A percentile compares a stretch with the other conserved stretches of the same genome.
Conservation (phyloP, 2,888 invertebrate species). For the Spodoptera exigua region DNA sequence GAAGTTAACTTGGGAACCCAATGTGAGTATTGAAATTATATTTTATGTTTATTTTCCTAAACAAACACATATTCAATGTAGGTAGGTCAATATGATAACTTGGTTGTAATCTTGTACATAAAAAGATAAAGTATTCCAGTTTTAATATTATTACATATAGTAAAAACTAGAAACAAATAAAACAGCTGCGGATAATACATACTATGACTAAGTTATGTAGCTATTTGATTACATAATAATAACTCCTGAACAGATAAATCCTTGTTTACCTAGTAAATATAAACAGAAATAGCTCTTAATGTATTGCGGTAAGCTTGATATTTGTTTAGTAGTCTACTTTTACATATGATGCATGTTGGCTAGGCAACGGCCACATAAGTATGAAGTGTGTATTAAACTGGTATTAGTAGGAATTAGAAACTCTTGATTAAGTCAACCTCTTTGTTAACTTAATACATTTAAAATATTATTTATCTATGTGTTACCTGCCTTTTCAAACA, state of each 20-base stretch:
- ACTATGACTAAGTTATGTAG: slow-evolving; percentile 21
- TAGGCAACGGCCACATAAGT: slow-evolving; percentile 11
- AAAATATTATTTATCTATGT: neutral
- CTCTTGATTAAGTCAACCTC: slow-evolving; percentile 4
- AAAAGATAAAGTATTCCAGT: neutral
- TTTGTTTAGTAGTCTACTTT: slow-evolving; percentile 10
- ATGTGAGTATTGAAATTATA: slow-evolving; percentile 70
- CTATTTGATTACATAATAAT: slow-evolving; percentile 16
- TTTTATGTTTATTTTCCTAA: slow-evolving; percentile 2
- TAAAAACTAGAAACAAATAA: slow-evolving; percentile 3
- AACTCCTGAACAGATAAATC: slow-evolving; percentile 28
- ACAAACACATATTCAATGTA: neutral
- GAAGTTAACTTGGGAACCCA: slow-evolving; percentile 74
- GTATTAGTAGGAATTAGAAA: slow-evolving; percentile 12
- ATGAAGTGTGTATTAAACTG: slow-evolving; percentile 1
- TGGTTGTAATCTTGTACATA: neutral
- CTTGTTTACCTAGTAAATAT: slow-evolving; percentile 9
- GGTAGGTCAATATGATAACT: neutral
- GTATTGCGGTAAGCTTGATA: slow-evolving; percentile 12
- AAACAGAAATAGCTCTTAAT: slow-evolving; percentile 34
- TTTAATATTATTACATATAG: neutral
- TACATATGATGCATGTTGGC: slow-evolving; percentile 2
- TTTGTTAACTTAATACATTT: neutral
- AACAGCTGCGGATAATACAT: slow-evolving; percentile 9
- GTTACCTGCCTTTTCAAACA: neutral